phyloP scores from a whole-genome alignment of 1,140 invertebrate genomes.

The Drosophila lacteicornis region DNA sequence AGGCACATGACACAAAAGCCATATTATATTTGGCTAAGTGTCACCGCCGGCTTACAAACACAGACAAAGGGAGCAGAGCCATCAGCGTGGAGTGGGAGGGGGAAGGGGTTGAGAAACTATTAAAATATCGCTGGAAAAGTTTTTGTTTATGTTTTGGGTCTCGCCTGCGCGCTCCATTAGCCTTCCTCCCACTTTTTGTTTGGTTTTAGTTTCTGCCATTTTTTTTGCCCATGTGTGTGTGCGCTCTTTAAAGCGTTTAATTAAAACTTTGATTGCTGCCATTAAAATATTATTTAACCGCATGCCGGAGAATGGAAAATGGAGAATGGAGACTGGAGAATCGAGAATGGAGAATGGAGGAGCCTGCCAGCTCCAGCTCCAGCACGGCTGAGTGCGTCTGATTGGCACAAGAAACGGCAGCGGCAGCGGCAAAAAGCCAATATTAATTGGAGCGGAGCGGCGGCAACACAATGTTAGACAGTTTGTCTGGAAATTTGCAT shows the following conservation, averaged over 20 bases:
- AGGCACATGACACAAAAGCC: conserved; percentile 79
- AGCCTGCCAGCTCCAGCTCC: conserved; percentile 11
- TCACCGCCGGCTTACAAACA: conserved; percentile 68
- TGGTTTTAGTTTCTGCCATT: conserved; percentile 56
- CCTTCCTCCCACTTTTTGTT: conserved; percentile 1
- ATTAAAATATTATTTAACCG: conserved; percentile 59
- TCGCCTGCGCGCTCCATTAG: conserved; percentile 73
- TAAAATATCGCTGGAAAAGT: conserved; percentile 76
- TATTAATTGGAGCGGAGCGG: conserved; percentile 19
- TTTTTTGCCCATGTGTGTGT: conserved; percentile 25
- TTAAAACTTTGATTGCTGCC: conserved; percentile 77
- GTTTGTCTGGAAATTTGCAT: neutral
- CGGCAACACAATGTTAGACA: conserved; percentile 25
- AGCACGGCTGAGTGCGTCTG: conserved; percentile 25
- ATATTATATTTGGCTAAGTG: conserved; percentile 82
- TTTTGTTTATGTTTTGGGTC: conserved; percentile 78
- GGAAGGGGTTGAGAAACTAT: conserved; percentile 50
- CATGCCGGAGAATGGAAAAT: conserved; percentile 1
- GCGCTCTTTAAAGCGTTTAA: conserved; percentile 73
- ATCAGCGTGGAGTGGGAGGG: too few species aligned
- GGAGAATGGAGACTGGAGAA: neutral
- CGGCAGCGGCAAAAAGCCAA: neutral
- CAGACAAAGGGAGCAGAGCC: conserved; percentile 3
- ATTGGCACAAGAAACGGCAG: conserved; percentile 2
- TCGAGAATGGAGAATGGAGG: neutral